Conservation (phyloP, 2,888 invertebrate species). For the Andrena bicolor region DNA sequence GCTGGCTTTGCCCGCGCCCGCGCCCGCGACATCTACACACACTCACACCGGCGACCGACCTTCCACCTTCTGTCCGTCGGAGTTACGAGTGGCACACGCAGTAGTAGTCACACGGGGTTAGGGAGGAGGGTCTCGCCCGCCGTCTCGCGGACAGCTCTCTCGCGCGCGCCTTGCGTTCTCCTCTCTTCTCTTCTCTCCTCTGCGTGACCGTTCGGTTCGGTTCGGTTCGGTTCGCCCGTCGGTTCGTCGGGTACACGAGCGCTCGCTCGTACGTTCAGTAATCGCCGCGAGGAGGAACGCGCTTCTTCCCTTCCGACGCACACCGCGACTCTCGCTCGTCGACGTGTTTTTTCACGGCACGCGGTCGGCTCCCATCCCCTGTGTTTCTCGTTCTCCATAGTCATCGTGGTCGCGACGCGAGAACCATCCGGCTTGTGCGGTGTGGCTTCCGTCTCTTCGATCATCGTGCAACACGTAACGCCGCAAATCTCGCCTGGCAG, state of each 20-base stretch:
- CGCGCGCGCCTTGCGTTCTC: constrained; percentile 50
- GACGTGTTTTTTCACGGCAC: constrained; percentile 17
- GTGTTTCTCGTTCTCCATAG: background rate
- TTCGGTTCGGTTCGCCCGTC: constrained; percentile 33
- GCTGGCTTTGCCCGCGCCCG: constrained; percentile 68
- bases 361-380: constrained; percentile 8
- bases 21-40: constrained; percentile 61
- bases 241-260: constrained; percentile 24
- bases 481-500: background rate
- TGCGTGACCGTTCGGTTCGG: constrained; percentile 58
- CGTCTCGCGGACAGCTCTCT: constrained; percentile 71
- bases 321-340: constrained; percentile 42
- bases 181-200: constrained; percentile 67
- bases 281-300: constrained; percentile 70
- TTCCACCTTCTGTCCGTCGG: constrained; percentile 70
- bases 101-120: constrained; percentile 70
- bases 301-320: constrained; percentile 49
- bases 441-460: too few species aligned
- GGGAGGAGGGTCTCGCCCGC: constrained; percentile 72
- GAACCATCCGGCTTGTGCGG: background rate
- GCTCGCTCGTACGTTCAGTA: constrained; percentile 59
- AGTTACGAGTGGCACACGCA: constrained; percentile 74
- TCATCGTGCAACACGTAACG: background rate
- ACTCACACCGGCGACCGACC: constrained; percentile 41
- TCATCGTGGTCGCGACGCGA: background rate